These are phyloP conservation scores for Anhinga anhinga DNA, from an alignment of 2,113 vertebrate genomes.

Conservation along the genomic window DNA sequence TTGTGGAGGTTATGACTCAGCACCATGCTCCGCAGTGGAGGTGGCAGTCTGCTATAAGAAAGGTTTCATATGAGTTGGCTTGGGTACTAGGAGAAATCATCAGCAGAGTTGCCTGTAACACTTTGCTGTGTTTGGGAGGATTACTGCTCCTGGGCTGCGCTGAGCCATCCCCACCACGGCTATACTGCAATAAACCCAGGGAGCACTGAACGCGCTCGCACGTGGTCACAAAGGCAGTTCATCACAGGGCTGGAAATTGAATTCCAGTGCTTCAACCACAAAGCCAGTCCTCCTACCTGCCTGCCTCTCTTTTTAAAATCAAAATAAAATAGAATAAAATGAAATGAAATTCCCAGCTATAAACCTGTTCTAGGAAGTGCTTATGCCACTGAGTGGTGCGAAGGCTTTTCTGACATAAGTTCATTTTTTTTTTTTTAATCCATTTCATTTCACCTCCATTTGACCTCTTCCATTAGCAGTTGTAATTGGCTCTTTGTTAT, in stretches of 20 bases:
- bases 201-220: not conserved
- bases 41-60: not conserved
- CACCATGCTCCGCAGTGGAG: not conserved
- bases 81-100: not conserved
- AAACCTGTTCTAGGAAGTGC: not conserved
- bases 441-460: not conserved
- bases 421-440: not conserved
- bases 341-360: not conserved
- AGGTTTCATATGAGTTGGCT: not conserved
- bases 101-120: not conserved
- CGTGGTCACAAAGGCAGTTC: not conserved
- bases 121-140: not conserved
- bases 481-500: conserved; percentile 23
- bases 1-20: not conserved
- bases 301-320: not conserved
- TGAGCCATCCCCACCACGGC: not conserved
- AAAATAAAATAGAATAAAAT: not conserved
- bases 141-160: not conserved
- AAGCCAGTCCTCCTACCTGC: not conserved
- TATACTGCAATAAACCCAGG: not conserved
- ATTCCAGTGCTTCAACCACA: not conserved
- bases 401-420: not conserved
- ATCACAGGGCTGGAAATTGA: not conserved
- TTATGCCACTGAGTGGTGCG: not conserved
- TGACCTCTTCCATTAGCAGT: not conserved